phyloP scores from a whole-genome alignment of 2,113 vertebrate species.

The Notechis scutatus region DNA sequence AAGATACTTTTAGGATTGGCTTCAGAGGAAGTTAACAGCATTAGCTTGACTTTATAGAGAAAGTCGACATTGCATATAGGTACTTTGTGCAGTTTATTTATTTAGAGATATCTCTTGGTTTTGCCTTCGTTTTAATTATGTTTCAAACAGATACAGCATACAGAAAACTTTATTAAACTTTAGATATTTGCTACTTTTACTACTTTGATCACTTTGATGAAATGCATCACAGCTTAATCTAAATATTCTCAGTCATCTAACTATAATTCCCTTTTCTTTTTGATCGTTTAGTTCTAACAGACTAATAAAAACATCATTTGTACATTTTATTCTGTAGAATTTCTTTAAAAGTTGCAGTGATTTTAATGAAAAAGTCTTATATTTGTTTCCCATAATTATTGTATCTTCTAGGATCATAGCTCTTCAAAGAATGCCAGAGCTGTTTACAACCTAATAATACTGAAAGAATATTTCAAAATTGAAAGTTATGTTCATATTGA shows the following conservation, averaged over 20 bases:
- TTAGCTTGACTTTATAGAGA: background rate
- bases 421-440: background rate
- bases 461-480: background rate
- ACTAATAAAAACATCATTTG: background rate
- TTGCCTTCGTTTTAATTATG: background rate
- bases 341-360: background rate
- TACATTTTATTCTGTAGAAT: background rate
- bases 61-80: background rate
- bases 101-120: background rate
- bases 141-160: background rate
- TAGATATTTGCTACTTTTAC: background rate
- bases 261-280: background rate
- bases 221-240: background rate
- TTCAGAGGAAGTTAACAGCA: background rate
- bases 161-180: background rate
- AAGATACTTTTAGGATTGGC: background rate
- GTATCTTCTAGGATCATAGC: background rate
- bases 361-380: background rate
- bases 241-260: background rate
- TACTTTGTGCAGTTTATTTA: background rate
- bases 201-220: background rate
- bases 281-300: background rate
- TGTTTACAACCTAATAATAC: background rate
- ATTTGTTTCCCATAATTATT: background rate
- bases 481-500: background rate